A percentile compares a stretch with the other conserved stretches of the same genome.
Conservation (phyloP, 2,888 invertebrate genomes). For the Euclidia mi region DNA sequence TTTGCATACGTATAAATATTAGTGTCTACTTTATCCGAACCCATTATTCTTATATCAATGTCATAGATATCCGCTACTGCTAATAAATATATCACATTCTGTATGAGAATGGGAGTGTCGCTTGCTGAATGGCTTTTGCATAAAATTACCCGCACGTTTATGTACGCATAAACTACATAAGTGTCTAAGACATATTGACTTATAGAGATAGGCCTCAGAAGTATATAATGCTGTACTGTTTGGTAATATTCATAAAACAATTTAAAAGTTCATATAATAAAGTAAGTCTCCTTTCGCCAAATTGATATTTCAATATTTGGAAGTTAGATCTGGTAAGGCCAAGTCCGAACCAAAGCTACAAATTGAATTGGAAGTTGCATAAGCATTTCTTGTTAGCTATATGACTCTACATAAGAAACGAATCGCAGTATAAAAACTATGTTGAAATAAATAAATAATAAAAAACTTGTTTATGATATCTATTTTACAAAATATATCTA, state of each 20-base stretch:
- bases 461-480: too few species aligned
- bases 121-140: constrained; percentile 38
- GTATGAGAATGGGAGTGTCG: constrained; percentile 28
- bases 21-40: constrained; percentile 1
- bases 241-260: neutral
- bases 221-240: neutral
- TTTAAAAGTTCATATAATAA: too few species aligned
- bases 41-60: constrained; percentile 39
- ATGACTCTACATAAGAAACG: too few species aligned
- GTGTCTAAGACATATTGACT: constrained; percentile 11
- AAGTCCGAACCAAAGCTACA: too few species aligned
- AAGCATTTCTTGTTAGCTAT: too few species aligned
- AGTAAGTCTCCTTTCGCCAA: too few species aligned
- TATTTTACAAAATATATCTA: too few species aligned
- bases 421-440: too few species aligned
- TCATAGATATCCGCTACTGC: constrained; percentile 32
- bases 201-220: neutral
- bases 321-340: too few species aligned
- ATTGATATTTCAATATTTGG: too few species aligned
- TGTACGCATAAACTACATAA: constrained; percentile 10
- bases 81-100: constrained; percentile 45
- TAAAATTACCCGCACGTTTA: constrained; percentile 25
- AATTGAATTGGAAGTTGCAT: too few species aligned
- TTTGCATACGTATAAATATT: neutral
- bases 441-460: too few species aligned